phyloP scores from a whole-genome alignment of 2,888 invertebrate species.

The Noctua pronuba region DNA sequence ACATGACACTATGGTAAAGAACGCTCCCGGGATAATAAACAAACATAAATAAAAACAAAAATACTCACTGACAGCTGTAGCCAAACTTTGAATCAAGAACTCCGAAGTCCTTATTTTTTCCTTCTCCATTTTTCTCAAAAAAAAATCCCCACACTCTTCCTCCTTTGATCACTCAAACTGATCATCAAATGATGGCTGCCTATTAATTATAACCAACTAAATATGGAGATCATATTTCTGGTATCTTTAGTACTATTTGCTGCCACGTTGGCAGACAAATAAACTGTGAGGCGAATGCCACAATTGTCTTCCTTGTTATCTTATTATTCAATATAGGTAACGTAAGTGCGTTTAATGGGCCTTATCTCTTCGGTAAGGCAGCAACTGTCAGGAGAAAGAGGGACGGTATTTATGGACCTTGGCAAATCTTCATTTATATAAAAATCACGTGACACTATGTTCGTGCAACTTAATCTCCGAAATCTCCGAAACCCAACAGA shows the following conservation, averaged over 20 bases:
- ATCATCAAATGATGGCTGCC: conserved; percentile 35
- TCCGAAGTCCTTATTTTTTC: conserved; percentile 74
- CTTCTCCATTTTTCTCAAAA: conserved; percentile 65
- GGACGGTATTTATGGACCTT: background rate
- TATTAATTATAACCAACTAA: conserved; percentile 52
- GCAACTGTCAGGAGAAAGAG: conserved; percentile 10
- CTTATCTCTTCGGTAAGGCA: conserved; percentile 24
- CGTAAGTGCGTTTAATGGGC: conserved; percentile 13
- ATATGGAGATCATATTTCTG: conserved; percentile 41
- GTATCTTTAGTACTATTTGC: conserved; percentile 57
- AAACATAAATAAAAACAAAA: conserved; percentile 24
- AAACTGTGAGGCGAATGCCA: conserved; percentile 47
- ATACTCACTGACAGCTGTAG: conserved; percentile 79
- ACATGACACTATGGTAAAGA: too few relatives aligned
- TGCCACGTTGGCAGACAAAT: conserved; percentile 59
- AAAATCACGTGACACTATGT: background rate
- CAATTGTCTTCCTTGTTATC: conserved; percentile 59
- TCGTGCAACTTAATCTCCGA: background rate
- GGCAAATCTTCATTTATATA: background rate
- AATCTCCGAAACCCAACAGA: background rate
- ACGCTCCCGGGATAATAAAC: too few relatives aligned
- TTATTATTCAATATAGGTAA: conserved; percentile 44
- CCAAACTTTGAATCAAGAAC: conserved; percentile 75
- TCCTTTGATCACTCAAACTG: background rate
- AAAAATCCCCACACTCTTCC: conserved; percentile 11